These are phyloP conservation scores for Anoplopoma fimbria DNA, from an alignment of 2,113 vertebrate genomes.

Conservation along the genomic window DNA sequence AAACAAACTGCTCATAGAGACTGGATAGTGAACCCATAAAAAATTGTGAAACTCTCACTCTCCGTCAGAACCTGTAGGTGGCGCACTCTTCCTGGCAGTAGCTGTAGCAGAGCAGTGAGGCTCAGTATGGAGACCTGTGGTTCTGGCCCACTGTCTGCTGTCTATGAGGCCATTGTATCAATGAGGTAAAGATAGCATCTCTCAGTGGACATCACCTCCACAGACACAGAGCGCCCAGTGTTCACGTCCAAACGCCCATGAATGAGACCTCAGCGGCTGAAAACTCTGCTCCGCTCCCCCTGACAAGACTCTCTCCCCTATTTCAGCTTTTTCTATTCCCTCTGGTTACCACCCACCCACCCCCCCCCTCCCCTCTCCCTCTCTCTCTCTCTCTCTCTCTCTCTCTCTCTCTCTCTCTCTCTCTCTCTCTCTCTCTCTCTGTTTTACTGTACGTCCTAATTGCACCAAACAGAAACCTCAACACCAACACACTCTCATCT, in stretches of 20 bases:
- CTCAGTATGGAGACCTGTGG: conserved; percentile 44
- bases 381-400: conserved; percentile 38
- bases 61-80: conserved; percentile 65
- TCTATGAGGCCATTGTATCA: conserved; percentile 76
- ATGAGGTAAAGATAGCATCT: conserved; percentile 75
- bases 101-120: background rate
- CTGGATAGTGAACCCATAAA: background rate
- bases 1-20: background rate
- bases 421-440: conserved; percentile 7
- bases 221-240: conserved; percentile 69
- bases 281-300: conserved; percentile 35
- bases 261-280: conserved; percentile 53
- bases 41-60: background rate
- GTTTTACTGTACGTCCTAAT: conserved; percentile 42
- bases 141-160: conserved; percentile 47
- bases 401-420: conserved; percentile 25
- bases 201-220: conserved; percentile 69
- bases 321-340: conserved; percentile 23
- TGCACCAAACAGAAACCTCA: conserved; percentile 31
- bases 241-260: conserved; percentile 60
- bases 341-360: background rate
- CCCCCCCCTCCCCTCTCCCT: background rate
- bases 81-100: conserved; percentile 65
- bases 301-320: conserved; percentile 23
- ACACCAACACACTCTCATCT: conserved; percentile 18